Conservation (phyloP, 2,113 vertebrate species). For the Spea multiplicata region DNA sequence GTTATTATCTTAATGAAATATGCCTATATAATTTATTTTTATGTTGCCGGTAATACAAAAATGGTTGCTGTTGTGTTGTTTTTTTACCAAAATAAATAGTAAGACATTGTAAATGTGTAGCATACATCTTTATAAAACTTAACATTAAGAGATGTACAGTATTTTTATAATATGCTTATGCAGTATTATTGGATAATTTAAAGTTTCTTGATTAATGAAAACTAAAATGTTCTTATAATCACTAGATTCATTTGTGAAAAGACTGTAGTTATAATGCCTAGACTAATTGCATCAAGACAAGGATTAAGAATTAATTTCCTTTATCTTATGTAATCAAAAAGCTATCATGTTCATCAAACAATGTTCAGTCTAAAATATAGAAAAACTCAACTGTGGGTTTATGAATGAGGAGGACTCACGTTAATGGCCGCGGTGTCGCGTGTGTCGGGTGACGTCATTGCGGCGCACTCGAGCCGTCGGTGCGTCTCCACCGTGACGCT, state of each 20-base stretch:
- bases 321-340: slow-evolving; percentile 39
- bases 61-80: neutral
- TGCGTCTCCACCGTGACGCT: too few species aligned
- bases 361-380: slow-evolving; percentile 10
- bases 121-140: slow-evolving; percentile 34
- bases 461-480: too few species aligned
- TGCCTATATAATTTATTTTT: neutral
- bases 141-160: slow-evolving; percentile 27
- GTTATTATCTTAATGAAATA: too few species aligned
- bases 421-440: too few species aligned
- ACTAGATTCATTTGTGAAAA: slow-evolving; percentile 45
- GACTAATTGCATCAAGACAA: slow-evolving; percentile 46
- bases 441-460: too few species aligned
- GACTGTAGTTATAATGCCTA: slow-evolving; percentile 47
- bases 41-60: neutral
- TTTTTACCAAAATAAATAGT: slow-evolving; percentile 13
- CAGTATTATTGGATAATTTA: slow-evolving; percentile 42
- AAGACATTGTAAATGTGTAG: slow-evolving; percentile 20
- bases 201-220: slow-evolving; percentile 45
- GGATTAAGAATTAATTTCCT: slow-evolving; percentile 46
- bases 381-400: slow-evolving; percentile 32
- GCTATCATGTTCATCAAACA: slow-evolving; percentile 46
- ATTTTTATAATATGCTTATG: slow-evolving; percentile 39
- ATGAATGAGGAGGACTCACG: neutral
- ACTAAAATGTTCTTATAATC: slow-evolving; percentile 46